Base-by-base conservation (phyloP, 2,797 vertebrate species). In the Hippopotamyrus pictus region DNA sequence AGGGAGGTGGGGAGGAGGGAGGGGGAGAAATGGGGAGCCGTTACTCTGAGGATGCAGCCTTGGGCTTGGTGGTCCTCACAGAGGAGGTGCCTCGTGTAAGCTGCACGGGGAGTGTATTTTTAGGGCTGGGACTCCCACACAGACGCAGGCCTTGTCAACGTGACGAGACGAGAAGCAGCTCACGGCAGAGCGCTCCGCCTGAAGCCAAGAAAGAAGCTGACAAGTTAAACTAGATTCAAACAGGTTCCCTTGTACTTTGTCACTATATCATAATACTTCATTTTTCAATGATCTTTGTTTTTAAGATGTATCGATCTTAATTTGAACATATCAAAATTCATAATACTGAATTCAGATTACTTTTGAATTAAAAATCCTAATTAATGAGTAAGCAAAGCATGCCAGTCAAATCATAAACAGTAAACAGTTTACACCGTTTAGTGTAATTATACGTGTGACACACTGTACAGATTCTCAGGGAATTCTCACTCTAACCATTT, bases 1-100 rank as follows among this genome's bases (percentile, higher is more conserved):
- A 92, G 33, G 86, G 3, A 9, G 17, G 89, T 0, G 6, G 83
- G 48, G 86, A 88, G 89, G 88, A 86, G 12, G 50, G 5, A 4
- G 54, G 33, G 14, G 12, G n/a, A 86, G 17, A 69, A 33, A 69
- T 33, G 25, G 46, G 44, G 44, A 46, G 48, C 5, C 5, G 46
- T 85, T 85, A 85, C 25, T 85, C n/a, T 17, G n/a, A 29, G 33
- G 6, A 86, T 57, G 83, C 83, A 57, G 85, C 6, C 85, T 17
- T 29, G 33, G 33, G 29, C 73, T 84, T 19, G 22, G 12, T 14
- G 48, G 25, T 29, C 33, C 73, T 79, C 14, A 19, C 12, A 51
- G 85, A 8, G 1, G 85, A 86, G 48, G 44, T 8, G 9, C n/a
- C 84, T 25, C 14, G 5, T 76, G 69, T 19, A 17, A 17, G 12